phyloP scores from a whole-genome alignment of 2,113 vertebrate genomes.

The Gallinago media region DNA sequence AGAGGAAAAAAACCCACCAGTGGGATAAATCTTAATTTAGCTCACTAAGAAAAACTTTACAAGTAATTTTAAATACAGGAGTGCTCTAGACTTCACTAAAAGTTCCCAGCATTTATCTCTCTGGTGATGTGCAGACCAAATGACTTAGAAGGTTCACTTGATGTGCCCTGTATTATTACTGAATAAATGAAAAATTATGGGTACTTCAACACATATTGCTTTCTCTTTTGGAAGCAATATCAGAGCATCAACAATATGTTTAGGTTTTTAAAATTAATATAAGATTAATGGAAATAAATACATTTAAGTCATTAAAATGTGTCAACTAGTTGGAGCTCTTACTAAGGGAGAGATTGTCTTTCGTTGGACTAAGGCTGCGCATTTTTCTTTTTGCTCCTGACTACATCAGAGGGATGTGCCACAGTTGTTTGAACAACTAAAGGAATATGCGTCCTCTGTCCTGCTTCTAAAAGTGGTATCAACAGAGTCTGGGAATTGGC shows the following conservation, averaged over 20 bases:
- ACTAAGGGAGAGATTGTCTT: background rate
- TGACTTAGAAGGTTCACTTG: background rate
- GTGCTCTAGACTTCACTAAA: background rate
- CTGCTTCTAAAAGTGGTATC: background rate
- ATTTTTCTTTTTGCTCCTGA: background rate
- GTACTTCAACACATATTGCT: background rate
- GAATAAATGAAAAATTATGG: background rate
- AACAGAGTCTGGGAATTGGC: background rate
- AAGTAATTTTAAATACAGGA: background rate
- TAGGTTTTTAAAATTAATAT: background rate
- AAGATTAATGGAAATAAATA: background rate
- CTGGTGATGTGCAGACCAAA: background rate
- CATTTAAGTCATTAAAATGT: background rate
- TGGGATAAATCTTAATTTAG: background rate
- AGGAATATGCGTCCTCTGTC: background rate
- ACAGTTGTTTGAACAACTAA: background rate
- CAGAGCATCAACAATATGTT: background rate
- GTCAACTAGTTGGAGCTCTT: background rate
- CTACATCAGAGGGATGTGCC: background rate
- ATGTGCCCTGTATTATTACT: background rate
- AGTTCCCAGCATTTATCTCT: background rate
- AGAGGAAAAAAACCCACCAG: background rate
- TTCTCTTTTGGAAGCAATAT: background rate
- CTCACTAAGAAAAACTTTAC: background rate
- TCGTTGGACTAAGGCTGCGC: background rate